Percentiles rank a stretch among this genome's conserved stretches.
Conservation (phyloP, 1,140 invertebrate species). For the Hypsibius dujardini region DNA sequence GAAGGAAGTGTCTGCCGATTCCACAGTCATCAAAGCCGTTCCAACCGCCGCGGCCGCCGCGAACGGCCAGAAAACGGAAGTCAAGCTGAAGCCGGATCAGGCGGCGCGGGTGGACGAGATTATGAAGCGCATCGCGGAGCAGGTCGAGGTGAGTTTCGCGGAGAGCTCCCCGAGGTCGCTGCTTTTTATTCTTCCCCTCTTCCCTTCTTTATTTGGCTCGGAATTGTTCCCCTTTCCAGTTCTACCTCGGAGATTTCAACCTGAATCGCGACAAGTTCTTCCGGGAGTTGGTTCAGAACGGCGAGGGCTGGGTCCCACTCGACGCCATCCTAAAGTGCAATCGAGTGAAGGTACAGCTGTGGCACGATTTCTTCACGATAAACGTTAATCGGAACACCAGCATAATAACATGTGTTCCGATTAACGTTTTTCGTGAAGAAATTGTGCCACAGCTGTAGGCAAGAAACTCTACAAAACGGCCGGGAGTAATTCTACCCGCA, state of each 20-base stretch:
- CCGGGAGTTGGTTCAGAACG: constrained; percentile 56
- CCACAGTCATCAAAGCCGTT: no score
- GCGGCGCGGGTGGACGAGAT: background rate
- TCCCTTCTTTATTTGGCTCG: constrained; percentile 22
- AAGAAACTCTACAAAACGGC: no score
- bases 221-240: constrained; percentile 36
- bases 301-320: constrained; percentile 75
- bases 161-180: background rate
- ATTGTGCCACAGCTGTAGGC: no score
- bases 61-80: background rate
- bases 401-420: no score
- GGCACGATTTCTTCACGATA: background rate
- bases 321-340: constrained; percentile 71
- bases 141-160: constrained; percentile 2
- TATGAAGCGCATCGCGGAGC: background rate
- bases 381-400: no score
- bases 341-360: constrained; percentile 43
- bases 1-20: no score
- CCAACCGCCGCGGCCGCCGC: background rate
- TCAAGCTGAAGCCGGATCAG: background rate
- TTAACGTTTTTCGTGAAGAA: no score
- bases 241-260: constrained; percentile 70
- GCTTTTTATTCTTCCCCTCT: constrained; percentile 19
- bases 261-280: constrained; percentile 73
- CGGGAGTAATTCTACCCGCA: no score